A percentile compares a stretch with the other conserved stretches of the same genome.
Conservation (phyloP, 2,113 vertebrate genomes). For the Notarius quadriscutis region DNA sequence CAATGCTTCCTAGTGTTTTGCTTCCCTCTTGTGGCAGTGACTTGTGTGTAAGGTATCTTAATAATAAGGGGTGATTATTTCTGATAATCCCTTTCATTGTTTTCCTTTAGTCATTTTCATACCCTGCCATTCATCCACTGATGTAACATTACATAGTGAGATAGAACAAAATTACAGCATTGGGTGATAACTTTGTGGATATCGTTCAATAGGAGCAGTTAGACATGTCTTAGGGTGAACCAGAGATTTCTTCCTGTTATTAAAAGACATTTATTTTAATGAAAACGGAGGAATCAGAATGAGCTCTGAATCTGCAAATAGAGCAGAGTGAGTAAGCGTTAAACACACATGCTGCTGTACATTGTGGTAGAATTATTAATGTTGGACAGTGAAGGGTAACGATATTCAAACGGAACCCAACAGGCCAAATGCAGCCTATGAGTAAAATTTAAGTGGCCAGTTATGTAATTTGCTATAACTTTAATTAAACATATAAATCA, state of each 20-base stretch:
- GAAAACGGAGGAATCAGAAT: neutral
- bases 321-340: neutral
- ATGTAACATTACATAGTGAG: neutral
- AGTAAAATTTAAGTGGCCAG: neutral
- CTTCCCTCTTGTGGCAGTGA: constrained; percentile 10
- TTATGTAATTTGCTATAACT: neutral
- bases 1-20: constrained; percentile 4
- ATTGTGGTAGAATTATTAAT: neutral
- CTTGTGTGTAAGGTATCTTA: neutral
- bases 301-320: neutral
- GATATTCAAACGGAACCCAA: neutral
- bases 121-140: neutral
- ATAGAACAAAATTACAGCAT: neutral
- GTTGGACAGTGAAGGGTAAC: neutral
- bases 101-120: neutral
- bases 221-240: neutral
- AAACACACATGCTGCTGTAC: neutral
- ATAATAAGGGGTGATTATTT: neutral
- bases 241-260: constrained; percentile 3
- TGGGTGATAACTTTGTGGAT: neutral
- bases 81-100: neutral
- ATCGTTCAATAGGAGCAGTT: neutral
- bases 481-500: constrained; percentile 17
- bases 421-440: neutral
- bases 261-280: neutral